A percentile compares a stretch with the other conserved stretches of the same genome.
These are phyloP conservation scores for Epirrhoe tristata DNA, from an alignment of 2,888 invertebrate species.

Conservation along the genomic window DNA sequence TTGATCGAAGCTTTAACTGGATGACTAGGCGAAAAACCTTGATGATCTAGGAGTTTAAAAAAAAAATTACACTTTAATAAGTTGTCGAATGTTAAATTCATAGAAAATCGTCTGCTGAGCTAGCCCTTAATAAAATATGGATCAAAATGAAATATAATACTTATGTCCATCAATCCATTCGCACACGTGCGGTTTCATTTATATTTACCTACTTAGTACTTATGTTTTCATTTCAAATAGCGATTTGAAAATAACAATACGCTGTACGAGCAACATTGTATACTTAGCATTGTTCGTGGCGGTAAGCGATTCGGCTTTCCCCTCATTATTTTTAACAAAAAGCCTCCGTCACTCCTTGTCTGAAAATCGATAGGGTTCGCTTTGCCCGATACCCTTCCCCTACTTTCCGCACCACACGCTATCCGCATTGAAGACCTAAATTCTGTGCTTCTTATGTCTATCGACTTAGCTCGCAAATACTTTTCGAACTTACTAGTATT, in stretches of 20 bases:
- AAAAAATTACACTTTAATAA: no score
- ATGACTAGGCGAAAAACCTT: no score
- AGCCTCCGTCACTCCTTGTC: slow-evolving; percentile 37
- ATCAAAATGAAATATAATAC: slow-evolving; percentile 29
- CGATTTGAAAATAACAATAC: slow-evolving; percentile 24
- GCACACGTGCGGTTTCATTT: slow-evolving; percentile 24
- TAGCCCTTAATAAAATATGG: slow-evolving; percentile 18
- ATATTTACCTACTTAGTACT: slow-evolving; percentile 13
- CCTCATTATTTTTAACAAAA: slow-evolving; percentile 57
- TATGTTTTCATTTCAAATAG: slow-evolving; percentile 23
- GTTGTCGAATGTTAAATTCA: no score
- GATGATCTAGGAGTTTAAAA: no score
- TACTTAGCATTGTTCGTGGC: slow-evolving; percentile 41
- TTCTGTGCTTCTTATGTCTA: slow-evolving; percentile 13
- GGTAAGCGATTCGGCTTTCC: slow-evolving; percentile 43
- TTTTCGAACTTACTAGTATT: background rate
- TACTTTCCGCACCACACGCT: slow-evolving; percentile 28
- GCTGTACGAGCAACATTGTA: slow-evolving; percentile 15
- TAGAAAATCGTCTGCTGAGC: slow-evolving; percentile 12
- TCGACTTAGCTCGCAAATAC: background rate
- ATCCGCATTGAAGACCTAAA: slow-evolving; percentile 30
- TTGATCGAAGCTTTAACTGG: no score
- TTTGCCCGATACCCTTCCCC: slow-evolving; percentile 23
- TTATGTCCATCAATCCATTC: slow-evolving; percentile 13
- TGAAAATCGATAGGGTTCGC: slow-evolving; percentile 63